A percentile compares a stretch with the other conserved stretches of the same genome.
Evolutionary conservation across 2,888 invertebrate species (phyloP).

Genomic region (Pollenia amentaria): DNA sequence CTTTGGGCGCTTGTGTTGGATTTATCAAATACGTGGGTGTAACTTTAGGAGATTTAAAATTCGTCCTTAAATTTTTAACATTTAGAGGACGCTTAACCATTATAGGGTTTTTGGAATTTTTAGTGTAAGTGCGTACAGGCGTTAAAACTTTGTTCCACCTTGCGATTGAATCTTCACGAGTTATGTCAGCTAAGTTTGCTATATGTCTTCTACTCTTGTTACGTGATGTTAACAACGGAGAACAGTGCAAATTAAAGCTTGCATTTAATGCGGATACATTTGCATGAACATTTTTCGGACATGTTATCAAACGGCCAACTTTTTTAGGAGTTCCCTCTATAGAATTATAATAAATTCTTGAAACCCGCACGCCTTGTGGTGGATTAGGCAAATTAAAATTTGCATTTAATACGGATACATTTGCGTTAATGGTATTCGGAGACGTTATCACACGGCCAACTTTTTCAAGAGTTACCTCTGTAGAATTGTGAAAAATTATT

Average conservation of each 20-base stretch:
- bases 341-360: constrained; percentile 68
- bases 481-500: constrained; percentile 65
- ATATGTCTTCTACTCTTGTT: not conserved
- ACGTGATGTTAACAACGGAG: constrained; percentile 33
- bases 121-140: constrained; percentile 79
- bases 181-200: not conserved
- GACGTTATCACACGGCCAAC: constrained; percentile 56
- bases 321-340: constrained; percentile 64
- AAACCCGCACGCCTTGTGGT: constrained; percentile 48
- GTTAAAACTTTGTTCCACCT: constrained; percentile 78
- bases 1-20: constrained; percentile 73
- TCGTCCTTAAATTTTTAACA: constrained; percentile 19
- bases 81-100: not conserved
- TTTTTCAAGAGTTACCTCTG: constrained; percentile 62
- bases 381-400: constrained; percentile 57
- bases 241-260: constrained; percentile 59
- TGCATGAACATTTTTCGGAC: not conserved
- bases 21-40: constrained; percentile 72
- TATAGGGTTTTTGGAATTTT: constrained; percentile 56
- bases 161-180: constrained; percentile 37
- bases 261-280: constrained; percentile 30
- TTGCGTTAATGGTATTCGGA: not conserved
- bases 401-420: constrained; percentile 29
- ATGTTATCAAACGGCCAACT: constrained; percentile 56
- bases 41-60: constrained; percentile 25